Evolutionary conservation across 2,113 vertebrate species (phyloP).

Genomic region (Cavia porcellus): DNA sequence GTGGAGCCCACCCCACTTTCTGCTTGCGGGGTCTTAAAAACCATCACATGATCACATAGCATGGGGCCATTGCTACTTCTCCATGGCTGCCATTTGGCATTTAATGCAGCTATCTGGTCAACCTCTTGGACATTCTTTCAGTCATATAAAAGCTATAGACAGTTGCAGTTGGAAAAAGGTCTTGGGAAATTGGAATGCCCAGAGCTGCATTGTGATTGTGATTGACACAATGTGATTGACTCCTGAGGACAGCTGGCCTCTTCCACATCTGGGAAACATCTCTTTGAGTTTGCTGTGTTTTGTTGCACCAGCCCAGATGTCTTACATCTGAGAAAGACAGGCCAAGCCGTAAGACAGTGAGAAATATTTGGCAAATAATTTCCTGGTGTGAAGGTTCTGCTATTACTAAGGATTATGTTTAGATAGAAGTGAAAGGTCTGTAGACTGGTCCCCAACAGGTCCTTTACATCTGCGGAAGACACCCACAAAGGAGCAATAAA

Average conservation of each 20-base stretch:
- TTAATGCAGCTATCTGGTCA: slow-evolving; percentile 65
- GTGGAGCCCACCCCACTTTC: neutral
- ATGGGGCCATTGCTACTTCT: neutral
- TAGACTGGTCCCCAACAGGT: slow-evolving; percentile 40
- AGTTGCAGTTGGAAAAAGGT: slow-evolving; percentile 12
- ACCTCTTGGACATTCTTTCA: slow-evolving; percentile 53
- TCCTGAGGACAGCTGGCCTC: slow-evolving; percentile 37
- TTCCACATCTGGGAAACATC: slow-evolving; percentile 55
- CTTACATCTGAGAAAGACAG: slow-evolving; percentile 68
- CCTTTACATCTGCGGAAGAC: slow-evolving; percentile 60
- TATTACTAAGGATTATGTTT: slow-evolving; percentile 40
- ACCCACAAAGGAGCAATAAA: slow-evolving; percentile 60
- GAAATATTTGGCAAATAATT: slow-evolving; percentile 78
- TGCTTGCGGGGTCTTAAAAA: neutral
- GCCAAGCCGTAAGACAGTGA: slow-evolving; percentile 55
- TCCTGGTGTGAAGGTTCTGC: slow-evolving; percentile 56
- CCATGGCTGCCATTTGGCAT: neutral
- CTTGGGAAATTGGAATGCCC: slow-evolving; percentile 19
- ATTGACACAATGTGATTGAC: neutral
- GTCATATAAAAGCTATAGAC: slow-evolving; percentile 67
- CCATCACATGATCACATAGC: neutral
- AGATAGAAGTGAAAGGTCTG: neutral
- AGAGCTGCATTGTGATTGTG: neutral
- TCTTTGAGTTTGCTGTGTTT: slow-evolving; percentile 45
- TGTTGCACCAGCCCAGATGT: slow-evolving; percentile 56